phyloP scores from a whole-genome alignment of 2,113 vertebrate species.

The Chaetodon trifascialis region DNA sequence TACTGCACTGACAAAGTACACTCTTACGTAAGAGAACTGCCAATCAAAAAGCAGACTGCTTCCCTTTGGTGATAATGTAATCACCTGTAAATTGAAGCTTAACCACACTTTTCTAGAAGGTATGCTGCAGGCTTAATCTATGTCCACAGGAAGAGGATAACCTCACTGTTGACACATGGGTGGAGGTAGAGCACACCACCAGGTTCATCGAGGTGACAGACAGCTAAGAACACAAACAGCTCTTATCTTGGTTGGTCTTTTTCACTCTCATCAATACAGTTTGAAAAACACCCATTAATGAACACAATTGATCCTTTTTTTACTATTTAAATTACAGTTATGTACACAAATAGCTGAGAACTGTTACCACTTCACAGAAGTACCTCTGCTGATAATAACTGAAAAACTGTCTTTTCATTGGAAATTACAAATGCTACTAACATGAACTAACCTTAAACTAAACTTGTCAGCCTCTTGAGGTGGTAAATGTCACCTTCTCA shows the following conservation, averaged over 20 bases:
- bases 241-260: background rate
- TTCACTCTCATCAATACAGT: background rate
- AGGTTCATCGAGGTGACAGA: background rate
- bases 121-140: slow-evolving; percentile 44
- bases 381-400: background rate
- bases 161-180: slow-evolving; percentile 23
- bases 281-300: background rate
- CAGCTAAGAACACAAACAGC: background rate
- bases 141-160: slow-evolving; percentile 41
- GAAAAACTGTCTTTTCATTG: background rate
- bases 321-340: background rate
- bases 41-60: slow-evolving; percentile 28
- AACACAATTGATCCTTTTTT: background rate
- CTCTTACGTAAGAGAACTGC: slow-evolving; percentile 45
- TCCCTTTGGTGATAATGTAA: slow-evolving; percentile 52
- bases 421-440: background rate
- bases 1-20: slow-evolving; percentile 19
- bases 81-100: slow-evolving; percentile 35
- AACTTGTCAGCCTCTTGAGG: background rate
- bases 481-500: background rate
- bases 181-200: background rate
- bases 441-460: no score
- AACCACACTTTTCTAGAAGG: slow-evolving; percentile 45
- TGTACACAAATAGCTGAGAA: no score
- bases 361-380: background rate